Percentiles rank a stretch among this genome's conserved stretches.
Conservation (phyloP, 2,888 invertebrate genomes). For the Drosophila cognata region DNA sequence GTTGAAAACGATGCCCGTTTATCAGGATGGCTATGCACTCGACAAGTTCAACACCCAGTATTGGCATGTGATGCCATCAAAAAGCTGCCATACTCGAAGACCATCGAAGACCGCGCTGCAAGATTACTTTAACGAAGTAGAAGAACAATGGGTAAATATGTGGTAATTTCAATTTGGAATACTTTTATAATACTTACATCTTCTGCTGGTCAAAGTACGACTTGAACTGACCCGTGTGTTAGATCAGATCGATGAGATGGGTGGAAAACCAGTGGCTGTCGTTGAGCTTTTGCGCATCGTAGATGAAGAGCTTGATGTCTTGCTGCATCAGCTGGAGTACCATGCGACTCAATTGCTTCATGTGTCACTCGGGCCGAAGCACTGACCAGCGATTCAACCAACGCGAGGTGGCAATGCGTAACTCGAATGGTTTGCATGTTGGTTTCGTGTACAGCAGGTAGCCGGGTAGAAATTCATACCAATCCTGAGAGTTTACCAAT, state of each 20-base stretch:
- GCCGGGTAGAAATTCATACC: conserved; percentile 96
- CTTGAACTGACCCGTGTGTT: conserved; percentile 90
- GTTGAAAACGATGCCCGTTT: conserved; percentile 93
- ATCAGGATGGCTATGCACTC: conserved; percentile 90
- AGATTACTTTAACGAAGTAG: conserved; percentile 88
- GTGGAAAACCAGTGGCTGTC: conserved; percentile 97
- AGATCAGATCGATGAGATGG: conserved; percentile 94
- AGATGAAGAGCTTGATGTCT: conserved; percentile 92
- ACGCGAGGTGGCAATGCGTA: conserved; percentile 89
- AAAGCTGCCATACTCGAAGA: conserved; percentile 93
- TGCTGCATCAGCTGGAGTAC: too few relatives aligned
- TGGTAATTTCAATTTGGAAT: neutral
- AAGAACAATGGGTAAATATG: neutral
- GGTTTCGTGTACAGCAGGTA: conserved; percentile 94
- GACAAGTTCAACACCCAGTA: conserved; percentile 94
- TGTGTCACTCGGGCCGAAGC: too few relatives aligned
- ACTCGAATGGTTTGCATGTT: conserved; percentile 89
- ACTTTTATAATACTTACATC: conserved; percentile 86
- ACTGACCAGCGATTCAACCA: conserved; percentile 89
- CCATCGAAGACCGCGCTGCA: conserved; percentile 89
- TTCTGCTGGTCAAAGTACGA: conserved; percentile 89
- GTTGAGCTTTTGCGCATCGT: conserved; percentile 91
- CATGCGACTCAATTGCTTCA: too few relatives aligned
- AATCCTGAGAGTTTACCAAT: conserved; percentile 89
- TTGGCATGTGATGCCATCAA: conserved; percentile 93